Conservation (phyloP, 2,888 invertebrate genomes). For the Shargacucullia verbasci region DNA sequence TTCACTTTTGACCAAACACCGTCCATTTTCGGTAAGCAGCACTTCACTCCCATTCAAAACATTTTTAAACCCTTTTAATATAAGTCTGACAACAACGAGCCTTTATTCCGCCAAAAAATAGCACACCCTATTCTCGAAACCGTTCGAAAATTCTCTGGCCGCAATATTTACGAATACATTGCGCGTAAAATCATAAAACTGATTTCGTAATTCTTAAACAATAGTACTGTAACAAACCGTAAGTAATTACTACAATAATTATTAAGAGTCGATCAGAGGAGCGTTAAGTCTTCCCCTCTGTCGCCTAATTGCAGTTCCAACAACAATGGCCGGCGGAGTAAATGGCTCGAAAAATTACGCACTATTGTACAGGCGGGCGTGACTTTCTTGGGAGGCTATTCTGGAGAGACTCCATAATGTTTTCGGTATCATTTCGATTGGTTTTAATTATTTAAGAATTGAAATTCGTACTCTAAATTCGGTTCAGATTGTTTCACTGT, state of each 20-base stretch:
- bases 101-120: conserved; percentile 37
- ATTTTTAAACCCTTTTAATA: conserved; percentile 44
- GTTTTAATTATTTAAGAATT: too few species aligned
- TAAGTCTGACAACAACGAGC: conserved; percentile 37
- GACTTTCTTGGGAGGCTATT: conserved; percentile 43
- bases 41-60: conserved; percentile 31
- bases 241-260: conserved; percentile 65
- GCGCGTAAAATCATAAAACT: conserved; percentile 14
- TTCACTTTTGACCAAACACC: not conserved
- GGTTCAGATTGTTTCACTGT: too few species aligned
- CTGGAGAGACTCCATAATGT: conserved; percentile 34
- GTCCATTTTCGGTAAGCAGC: conserved; percentile 13
- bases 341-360: conserved; percentile 82
- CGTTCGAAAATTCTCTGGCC: conserved; percentile 18
- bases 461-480: too few species aligned
- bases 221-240: conserved; percentile 53
- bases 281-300: conserved; percentile 53
- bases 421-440: conserved; percentile 18
- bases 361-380: conserved; percentile 67
- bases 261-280: conserved; percentile 69
- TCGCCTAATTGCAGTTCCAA: conserved; percentile 66
- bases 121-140: conserved; percentile 24
- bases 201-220: conserved; percentile 35
- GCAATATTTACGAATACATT: conserved; percentile 19
- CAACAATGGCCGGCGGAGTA: conserved; percentile 67